Percentiles rank a stretch among this genome's conserved stretches.
phyloP scores from a whole-genome alignment of 2,888 invertebrate species.

The Ophion ellenae region DNA sequence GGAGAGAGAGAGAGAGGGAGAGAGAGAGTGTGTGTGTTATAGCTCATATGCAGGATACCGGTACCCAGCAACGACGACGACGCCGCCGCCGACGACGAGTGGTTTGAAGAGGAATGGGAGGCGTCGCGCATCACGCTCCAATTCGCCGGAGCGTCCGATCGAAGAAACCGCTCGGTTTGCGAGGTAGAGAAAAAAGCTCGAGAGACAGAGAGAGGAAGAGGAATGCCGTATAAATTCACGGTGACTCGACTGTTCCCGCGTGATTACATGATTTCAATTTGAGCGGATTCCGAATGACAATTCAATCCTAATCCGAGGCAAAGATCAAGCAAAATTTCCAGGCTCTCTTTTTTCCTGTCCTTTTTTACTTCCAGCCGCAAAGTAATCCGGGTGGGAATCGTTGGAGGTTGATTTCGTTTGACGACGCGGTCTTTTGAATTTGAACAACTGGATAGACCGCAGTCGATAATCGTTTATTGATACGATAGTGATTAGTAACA shows the following conservation, averaged over 20 bases:
- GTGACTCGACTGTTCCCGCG: conserved; percentile 19
- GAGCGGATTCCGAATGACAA: neutral
- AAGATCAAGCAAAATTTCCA: neutral
- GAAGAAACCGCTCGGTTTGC: conserved; percentile 52
- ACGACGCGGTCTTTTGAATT: neutral
- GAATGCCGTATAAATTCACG: neutral
- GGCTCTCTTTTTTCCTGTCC: neutral
- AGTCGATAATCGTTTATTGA: neutral
- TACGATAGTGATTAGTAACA: neutral
- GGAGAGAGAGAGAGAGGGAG: neutral
- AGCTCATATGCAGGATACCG: conserved; percentile 24
- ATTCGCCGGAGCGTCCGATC: conserved; percentile 61
- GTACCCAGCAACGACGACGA: neutral
- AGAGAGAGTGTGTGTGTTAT: neutral
- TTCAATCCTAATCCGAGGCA: neutral
- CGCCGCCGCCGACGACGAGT: conserved; percentile 21
- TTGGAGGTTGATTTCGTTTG: neutral
- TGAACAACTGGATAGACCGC: neutral
- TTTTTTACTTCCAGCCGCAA: neutral
- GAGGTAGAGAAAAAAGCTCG: conserved; percentile 34
- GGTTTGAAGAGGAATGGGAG: conserved; percentile 26
- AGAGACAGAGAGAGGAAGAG: no score
- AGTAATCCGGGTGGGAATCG: neutral
- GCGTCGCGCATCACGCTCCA: conserved; percentile 66
- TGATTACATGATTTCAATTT: conserved; percentile 32